These are phyloP conservation scores for Drosophila bifasciata DNA, from an alignment of 1,140 invertebrate species.

Conservation along the genomic window DNA sequence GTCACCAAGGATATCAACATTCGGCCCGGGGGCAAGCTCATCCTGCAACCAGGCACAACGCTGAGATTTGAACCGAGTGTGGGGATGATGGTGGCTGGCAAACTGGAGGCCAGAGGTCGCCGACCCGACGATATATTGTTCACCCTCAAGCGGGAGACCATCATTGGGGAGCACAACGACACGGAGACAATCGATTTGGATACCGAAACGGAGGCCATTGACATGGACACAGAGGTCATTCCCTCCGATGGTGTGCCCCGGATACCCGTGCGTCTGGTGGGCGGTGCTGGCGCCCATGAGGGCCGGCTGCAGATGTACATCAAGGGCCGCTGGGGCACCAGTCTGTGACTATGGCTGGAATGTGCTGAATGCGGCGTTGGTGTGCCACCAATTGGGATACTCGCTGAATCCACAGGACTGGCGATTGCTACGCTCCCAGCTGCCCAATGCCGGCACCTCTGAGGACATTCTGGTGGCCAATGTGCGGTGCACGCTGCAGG, in stretches of 20 bases:
- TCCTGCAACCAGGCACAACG: slow-evolving; percentile 93
- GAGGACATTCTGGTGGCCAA: slow-evolving; percentile 93
- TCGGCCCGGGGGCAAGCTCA: slow-evolving; percentile 93
- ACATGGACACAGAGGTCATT: slow-evolving; percentile 85
- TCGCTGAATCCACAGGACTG: slow-evolving; percentile 97
- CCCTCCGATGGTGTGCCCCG: slow-evolving; percentile 86
- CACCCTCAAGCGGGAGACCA: slow-evolving; percentile 90
- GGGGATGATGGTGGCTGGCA: slow-evolving; percentile 98
- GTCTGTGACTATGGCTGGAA: slow-evolving; percentile 99
- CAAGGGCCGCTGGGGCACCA: slow-evolving; percentile 96
- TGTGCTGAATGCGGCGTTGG: slow-evolving; percentile 94
- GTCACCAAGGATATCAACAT: slow-evolving; percentile 96
- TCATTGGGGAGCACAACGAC: slow-evolving; percentile 85
- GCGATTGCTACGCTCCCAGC: slow-evolving; percentile 91
- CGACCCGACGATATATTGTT: slow-evolving; percentile 91
- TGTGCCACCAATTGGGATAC: slow-evolving; percentile 97
- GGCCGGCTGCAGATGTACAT: slow-evolving; percentile 92
- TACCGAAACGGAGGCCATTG: slow-evolving; percentile 80
- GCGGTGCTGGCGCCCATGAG: slow-evolving; percentile 90
- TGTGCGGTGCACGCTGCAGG: slow-evolving; percentile 95
- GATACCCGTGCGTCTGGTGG: slow-evolving; percentile 90
- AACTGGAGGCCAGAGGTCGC: slow-evolving; percentile 92
- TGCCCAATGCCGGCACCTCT: slow-evolving; percentile 90
- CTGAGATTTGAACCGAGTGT: slow-evolving; percentile 94
- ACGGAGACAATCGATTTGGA: slow-evolving; percentile 84